Evolutionary conservation across 1,140 invertebrate genomes (phyloP), one percentile per base, ranked within the genome.

Genomic region (Drosophila pallidifrons): DNA sequence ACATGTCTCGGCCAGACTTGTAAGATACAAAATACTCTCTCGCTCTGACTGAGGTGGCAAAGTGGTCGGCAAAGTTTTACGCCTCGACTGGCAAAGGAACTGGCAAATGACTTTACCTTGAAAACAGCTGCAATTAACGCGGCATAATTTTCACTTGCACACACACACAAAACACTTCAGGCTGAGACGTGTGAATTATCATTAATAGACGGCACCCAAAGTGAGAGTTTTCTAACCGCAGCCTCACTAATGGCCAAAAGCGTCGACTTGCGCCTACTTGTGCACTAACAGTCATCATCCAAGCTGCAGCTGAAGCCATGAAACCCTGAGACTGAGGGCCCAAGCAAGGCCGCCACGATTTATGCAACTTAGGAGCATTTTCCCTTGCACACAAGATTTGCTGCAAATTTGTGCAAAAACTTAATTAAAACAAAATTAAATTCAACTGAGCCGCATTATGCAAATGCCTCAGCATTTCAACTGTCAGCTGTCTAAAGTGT

Each of bases 391-490:
- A 35, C 60, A 30, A 65, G 68, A 64, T 38, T 64, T 52, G 60
- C 60, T 16, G 28, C 52, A 45, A 57, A 54, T 67, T 54, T 49
- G 15, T 51, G 63, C 46, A 35, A 61, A 70, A 85, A 67, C 64
- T 86, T 86, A 86, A 86, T 86, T 86, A 86, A 87, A 88, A 82
- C 70, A 45, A 77, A 77, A 77, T 75, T 64, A 75, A 77, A 77
- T 77, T 57, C 75, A 69, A 64, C 59, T 74, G 47, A 75, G 55
- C 13, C 38, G 69, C 75, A 67, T 77, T 82, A 82, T 82, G 80
- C 75, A 82, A 82, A 82, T 75, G 57, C 41, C 41, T 15, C 51
- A 49, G 43, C 69, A 67, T 66, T 59, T 59, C 57, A 43, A 28
- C 57, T 59, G 38, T 59, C 47, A 63, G 20, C 32, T 64, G 60